phyloP scores from a whole-genome alignment of 1,140 invertebrate species.

The Lineus longissimus region DNA sequence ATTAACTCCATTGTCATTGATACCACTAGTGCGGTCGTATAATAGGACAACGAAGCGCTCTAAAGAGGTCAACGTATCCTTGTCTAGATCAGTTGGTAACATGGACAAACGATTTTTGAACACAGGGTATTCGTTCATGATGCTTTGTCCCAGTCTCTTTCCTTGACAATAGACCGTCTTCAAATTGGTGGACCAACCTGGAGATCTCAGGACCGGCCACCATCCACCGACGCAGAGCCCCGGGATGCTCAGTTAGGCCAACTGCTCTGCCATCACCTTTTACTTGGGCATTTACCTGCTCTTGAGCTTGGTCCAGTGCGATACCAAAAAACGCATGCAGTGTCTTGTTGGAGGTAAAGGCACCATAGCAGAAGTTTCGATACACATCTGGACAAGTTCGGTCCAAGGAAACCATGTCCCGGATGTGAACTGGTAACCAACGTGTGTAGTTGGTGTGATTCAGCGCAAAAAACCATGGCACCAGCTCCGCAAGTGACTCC shows the following conservation, averaged over 20 bases:
- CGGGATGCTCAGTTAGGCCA: conserved; percentile 27
- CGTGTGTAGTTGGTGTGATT: conserved; percentile 22
- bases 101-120: too few species aligned
- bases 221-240: conserved; percentile 23
- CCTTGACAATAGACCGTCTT: conserved; percentile 12
- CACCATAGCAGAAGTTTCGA: conserved; percentile 1
- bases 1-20: conserved; percentile 8
- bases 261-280: conserved; percentile 26
- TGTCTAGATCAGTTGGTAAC: conserved; percentile 9
- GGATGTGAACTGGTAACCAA: conserved; percentile 25
- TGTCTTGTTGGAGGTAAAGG: background rate
- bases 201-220: conserved; percentile 20
- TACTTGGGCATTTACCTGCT: conserved; percentile 25
- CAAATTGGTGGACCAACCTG: background rate
- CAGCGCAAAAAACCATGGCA: conserved; percentile 16
- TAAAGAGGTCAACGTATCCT: conserved; percentile 13
- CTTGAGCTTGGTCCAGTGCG: conserved; percentile 22
- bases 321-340: conserved; percentile 16
- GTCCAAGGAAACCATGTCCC: conserved; percentile 13
- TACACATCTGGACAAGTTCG: background rate
- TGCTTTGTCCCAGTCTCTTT: conserved; percentile 5
- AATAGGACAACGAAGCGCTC: conserved; percentile 23
- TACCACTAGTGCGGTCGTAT: conserved; percentile 21
- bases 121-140: conserved; percentile 14
- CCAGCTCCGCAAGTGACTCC: background rate